Evolutionary conservation across 2,888 invertebrate species (phyloP), one percentile per base, ranked within the genome.

Genomic region (Drepana falcataria): DNA sequence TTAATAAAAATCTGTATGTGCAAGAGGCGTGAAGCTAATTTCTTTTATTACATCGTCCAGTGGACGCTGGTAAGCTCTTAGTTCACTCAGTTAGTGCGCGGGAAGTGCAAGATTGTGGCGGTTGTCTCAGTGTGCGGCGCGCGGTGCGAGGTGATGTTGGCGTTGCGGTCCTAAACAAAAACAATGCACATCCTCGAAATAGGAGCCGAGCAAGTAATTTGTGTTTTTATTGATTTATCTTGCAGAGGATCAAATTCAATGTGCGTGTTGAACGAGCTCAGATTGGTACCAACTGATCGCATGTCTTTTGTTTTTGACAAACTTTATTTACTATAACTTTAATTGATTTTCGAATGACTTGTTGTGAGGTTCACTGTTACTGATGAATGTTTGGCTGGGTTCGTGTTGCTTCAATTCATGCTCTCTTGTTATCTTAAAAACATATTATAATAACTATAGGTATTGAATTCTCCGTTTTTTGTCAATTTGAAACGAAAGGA

Each of bases 11-110:
- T 83, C 84, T 83, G 84, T 82, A 78, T 78, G 85, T 81, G 87
- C 89, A 87, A 76, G 79, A 79, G 83, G 85, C 89, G 88, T 91
- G 87, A 88, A 90, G 82, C 79, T 81, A 87, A 87, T 90, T 91
- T 88, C 89, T 90, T 89, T 87, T 87, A 21, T 79, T 78, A 76
- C 75, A 74, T 65, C 73, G 73, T 66, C 71, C 72, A 73, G 59
- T 77, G 75, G 71, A 63, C 72, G 68, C 67, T 62, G 73, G 77
- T 78, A 4, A 37, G 37, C 37, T 4, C 37, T 4, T 3, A 37
- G 0, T 37, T 4, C 37, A 37, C 5, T 37, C 21, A 21, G 37
- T 37, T 82, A 87, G 88, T 87, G 77, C 75, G 79, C 77, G 79
- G 75, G 69, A 71, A 77, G 81, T 78, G 79, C 66, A 77, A 76